Evolutionary conservation across 2,888 invertebrate species (phyloP).

Genomic region (Lamellibrachia satsuma): DNA sequence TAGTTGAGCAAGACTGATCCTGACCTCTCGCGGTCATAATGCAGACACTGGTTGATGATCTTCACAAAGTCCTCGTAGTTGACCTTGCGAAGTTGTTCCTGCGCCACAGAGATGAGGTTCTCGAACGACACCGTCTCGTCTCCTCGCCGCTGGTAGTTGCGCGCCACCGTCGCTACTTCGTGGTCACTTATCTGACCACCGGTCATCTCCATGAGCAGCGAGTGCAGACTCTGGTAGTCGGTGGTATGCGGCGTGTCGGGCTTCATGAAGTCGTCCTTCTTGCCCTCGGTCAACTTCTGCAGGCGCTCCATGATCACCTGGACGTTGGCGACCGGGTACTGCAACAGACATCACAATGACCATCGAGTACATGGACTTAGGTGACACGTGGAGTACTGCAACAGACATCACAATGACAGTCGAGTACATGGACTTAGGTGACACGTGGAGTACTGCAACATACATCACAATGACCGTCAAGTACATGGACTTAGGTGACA

Average conservation of each 20-base stretch:
- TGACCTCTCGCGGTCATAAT: conserved; percentile 57
- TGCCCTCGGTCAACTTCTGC: conserved; percentile 44
- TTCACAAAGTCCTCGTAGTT: conserved; percentile 61
- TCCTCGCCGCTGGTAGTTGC: conserved; percentile 45
- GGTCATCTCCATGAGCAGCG: conserved; percentile 42
- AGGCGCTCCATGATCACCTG: conserved; percentile 49
- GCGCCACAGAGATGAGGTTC: conserved; percentile 56
- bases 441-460: too few relatives aligned
- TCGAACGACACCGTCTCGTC: conserved; percentile 47
- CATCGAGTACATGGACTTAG: not conserved
- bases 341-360: conserved; percentile 31
- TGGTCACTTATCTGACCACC: conserved; percentile 50
- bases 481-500: not conserved
- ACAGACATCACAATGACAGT: not conserved
- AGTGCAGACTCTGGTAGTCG: conserved; percentile 25
- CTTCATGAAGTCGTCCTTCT: conserved; percentile 46
- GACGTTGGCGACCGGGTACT: conserved; percentile 55
- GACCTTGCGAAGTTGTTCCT: conserved; percentile 60
- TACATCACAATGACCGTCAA: not conserved
- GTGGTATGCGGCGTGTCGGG: conserved; percentile 20
- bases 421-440: too few relatives aligned
- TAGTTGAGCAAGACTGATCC: conserved; percentile 25
- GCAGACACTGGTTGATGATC: conserved; percentile 53
- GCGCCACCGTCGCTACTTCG: conserved; percentile 59
- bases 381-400: not conserved